Evolutionary conservation across 2,888 invertebrate genomes (phyloP), one percentile per base, ranked within the genome.

Genomic region (Acleris literana): DNA sequence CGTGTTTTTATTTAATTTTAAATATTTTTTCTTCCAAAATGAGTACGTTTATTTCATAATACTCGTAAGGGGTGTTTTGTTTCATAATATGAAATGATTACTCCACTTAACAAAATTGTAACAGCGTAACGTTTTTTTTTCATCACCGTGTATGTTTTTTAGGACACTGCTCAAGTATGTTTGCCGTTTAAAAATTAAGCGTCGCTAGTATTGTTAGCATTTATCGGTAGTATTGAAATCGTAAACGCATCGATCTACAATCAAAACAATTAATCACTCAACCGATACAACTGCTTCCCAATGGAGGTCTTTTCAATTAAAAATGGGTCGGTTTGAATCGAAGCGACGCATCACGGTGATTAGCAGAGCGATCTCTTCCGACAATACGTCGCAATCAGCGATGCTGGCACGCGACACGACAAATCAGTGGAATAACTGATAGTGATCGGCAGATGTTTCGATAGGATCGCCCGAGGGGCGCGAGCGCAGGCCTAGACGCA

Each of bases 321-420:
- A 87, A 87, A 81, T 83, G 79, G 76, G 79, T 82, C 83, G 78
- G 81, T 84, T 84, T 80, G 73, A 79, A 81, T 83, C 80, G 78
- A 82, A 82, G 79, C 82, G 87, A 87, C 82, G 84, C 79, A 86
- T 88, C 88, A 87, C 83, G 86, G 77, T 86, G 86, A 87, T 65
- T 60, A 55, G 60, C 69, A 46, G 46, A 46, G 69, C 58, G 60
- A 53, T 71, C 81, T 71, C 81, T 82, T 83, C 81, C 80, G 80
- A 86, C 86, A 87, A 87, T 86, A 73, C 68, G 49, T 29, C 63
- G 74, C 77, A 86, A 86, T 87, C 85, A 85, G 82, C 70, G 71
- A 76, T 46, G 71, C 70, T 39, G 83, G 78, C 87, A 85, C 86
- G 86, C 83, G 85, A 80, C 86, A 75, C 80, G 81, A 83, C 83